These are phyloP conservation scores for Heterotilapia buettikoferi DNA, from an alignment of 2,113 vertebrate genomes.

Conservation along the genomic window DNA sequence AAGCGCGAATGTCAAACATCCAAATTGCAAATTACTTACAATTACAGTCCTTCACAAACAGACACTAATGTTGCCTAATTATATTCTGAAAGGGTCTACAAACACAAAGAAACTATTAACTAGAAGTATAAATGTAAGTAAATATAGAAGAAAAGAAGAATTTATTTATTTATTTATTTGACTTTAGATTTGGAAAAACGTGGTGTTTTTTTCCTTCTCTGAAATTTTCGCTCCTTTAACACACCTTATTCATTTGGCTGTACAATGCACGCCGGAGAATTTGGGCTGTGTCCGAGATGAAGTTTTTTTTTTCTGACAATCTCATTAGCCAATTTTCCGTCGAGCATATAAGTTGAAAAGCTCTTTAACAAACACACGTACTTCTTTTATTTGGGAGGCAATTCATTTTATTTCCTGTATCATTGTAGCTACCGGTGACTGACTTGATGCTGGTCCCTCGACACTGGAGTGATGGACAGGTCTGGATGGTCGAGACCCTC, in stretches of 20 bases:
- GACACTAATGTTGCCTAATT: not conserved
- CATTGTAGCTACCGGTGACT: not conserved
- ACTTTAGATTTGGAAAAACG: not conserved
- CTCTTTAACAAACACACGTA: not conserved
- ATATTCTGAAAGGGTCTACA: not conserved
- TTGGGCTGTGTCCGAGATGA: not conserved
- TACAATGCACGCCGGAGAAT: not conserved
- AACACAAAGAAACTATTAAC: not conserved
- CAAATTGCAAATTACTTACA: not conserved
- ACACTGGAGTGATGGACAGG: not conserved
- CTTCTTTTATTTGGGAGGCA: conserved; percentile 14
- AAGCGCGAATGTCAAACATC: not conserved
- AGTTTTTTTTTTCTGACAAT: not conserved
- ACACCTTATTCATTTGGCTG: not conserved
- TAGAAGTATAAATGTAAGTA: not conserved
- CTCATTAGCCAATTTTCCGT: not conserved
- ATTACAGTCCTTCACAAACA: not conserved
- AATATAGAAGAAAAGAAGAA: not conserved
- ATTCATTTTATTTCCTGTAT: not conserved
- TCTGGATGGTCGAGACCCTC: not conserved
- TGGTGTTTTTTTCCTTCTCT: not conserved
- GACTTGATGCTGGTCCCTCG: not conserved
- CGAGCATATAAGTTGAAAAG: not conserved
- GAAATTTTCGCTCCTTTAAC: not conserved
- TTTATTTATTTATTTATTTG: not conserved